Base-by-base conservation (phyloP, 2,797 vertebrate species). In the Alca torda region DNA sequence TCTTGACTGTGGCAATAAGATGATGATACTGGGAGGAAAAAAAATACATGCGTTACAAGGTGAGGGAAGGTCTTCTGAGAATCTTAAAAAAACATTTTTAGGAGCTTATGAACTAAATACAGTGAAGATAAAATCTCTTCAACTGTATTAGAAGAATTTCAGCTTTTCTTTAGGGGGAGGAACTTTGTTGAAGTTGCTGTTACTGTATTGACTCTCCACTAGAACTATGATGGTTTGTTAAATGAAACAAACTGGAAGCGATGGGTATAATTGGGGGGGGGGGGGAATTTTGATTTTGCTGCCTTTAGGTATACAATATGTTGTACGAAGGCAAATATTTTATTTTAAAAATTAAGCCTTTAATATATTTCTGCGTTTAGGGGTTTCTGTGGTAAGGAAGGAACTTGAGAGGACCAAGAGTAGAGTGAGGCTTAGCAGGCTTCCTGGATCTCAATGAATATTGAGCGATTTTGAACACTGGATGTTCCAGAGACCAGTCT, bases 11-110 rank as follows among this genome's bases (percentile, higher is more conserved):
- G 64, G 46, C 23, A 72, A 50, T 56, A 41, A 63, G 11, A n/a
- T 48, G 54, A 20, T 28, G 3, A 14, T 45, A 45, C 13, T 35
- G 39, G 14, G 24, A n/a, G 1, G 11, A 24, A 43, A 51, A 51
- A 37, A 26, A 46, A 0, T 10, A 43, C 4, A 14, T 18, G 16
- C n/a, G 35, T 48, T 35, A 23, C 25, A 12, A 14, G 23, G 7
- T 59, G 33, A 81, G 18, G 4, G 11, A 64, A 79, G 15, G 2
- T 68, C 43, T 78, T 37, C 35, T 68, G 41, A 79, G 24, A 5
- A 45, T 28, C 46, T 61, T 53, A 48, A 84, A 35, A 59, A 14
- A 57, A n/a, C 13, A 30, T 53, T 50, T 67, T 46, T 51, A 63
- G 25, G 31, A 24, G 9, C 6, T 72, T 79, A 39, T 56, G 41